phyloP scores from a whole-genome alignment of 2,797 vertebrate genomes.

The Acrossocheilus fasciatus region DNA sequence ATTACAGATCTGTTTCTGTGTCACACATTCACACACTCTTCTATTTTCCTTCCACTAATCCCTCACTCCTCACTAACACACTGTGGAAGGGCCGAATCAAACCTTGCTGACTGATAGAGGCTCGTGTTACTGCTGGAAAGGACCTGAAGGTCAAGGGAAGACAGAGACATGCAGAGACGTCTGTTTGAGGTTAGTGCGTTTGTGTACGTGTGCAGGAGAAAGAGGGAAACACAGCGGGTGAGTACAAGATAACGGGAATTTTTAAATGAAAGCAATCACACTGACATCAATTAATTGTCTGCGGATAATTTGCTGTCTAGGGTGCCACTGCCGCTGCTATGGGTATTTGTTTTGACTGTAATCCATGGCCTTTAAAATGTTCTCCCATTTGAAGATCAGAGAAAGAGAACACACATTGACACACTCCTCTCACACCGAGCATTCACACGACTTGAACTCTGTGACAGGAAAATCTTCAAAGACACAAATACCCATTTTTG shows the following conservation, averaged over 20 bases:
- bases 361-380: slow-evolving; percentile 21
- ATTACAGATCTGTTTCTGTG: slow-evolving; percentile 43
- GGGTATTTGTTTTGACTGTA: slow-evolving; percentile 36
- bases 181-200: slow-evolving; percentile 40
- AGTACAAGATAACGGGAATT: slow-evolving; percentile 20
- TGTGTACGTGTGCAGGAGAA: background rate
- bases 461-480: slow-evolving; percentile 37
- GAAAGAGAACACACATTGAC: slow-evolving; percentile 31
- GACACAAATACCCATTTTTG: slow-evolving; percentile 35
- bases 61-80: slow-evolving; percentile 51
- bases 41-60: slow-evolving; percentile 43
- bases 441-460: slow-evolving; percentile 2
- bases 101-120: slow-evolving; percentile 52
- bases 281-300: slow-evolving; percentile 53
- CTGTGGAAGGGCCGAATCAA: slow-evolving; percentile 44
- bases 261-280: slow-evolving; percentile 49
- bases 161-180: slow-evolving; percentile 49
- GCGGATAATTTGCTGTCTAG: slow-evolving; percentile 50
- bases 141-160: slow-evolving; percentile 63
- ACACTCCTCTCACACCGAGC: slow-evolving; percentile 28
- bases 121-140: slow-evolving; percentile 60
- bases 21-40: slow-evolving; percentile 51
- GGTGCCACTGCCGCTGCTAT: slow-evolving; percentile 38
- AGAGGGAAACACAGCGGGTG: background rate
- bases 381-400: slow-evolving; percentile 17